A percentile compares a stretch with the other conserved stretches of the same genome.
Evolutionary conservation across 2,797 vertebrate genomes (phyloP).

Genomic region (Chelon labrosus): DNA sequence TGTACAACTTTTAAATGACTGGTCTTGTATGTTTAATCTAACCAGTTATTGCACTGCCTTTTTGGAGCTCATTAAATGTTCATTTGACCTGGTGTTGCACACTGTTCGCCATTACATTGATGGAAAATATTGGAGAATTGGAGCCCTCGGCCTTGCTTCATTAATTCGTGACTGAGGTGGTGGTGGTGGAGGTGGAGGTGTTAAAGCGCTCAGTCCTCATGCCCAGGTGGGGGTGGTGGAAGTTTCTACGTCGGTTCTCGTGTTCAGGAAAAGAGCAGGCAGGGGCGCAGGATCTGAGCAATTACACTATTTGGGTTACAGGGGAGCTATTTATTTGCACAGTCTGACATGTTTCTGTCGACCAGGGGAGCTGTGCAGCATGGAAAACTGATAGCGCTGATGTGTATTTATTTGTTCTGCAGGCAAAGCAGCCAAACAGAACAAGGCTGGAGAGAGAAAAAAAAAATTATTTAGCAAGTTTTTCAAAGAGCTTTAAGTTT

Average conservation of each 20-base stretch:
- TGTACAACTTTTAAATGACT: constrained; percentile 10
- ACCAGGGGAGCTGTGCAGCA: constrained; percentile 52
- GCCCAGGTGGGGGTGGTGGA: constrained; percentile 28
- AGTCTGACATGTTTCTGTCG: constrained; percentile 75
- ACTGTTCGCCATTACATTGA: constrained; percentile 55
- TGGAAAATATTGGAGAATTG: constrained; percentile 6
- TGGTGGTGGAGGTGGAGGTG: constrained; percentile 46
- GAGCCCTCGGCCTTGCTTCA: constrained; percentile 19
- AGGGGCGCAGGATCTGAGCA: constrained; percentile 73
- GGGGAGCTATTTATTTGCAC: constrained; percentile 81
- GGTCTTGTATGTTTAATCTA: constrained; percentile 16
- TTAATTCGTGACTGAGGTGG: constrained; percentile 22
- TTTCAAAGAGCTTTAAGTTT: constrained; percentile 45
- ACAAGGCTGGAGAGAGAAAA: constrained; percentile 32
- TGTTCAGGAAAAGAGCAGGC: constrained; percentile 70
- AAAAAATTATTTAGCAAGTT: constrained; percentile 25
- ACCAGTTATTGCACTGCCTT: not conserved
- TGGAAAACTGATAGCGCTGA: constrained; percentile 69
- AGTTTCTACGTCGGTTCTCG: constrained; percentile 48
- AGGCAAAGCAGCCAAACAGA: constrained; percentile 66
- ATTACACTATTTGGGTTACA: constrained; percentile 81
- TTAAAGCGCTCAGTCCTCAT: constrained; percentile 38
- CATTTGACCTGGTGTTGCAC: constrained; percentile 44
- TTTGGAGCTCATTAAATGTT: constrained; percentile 47
- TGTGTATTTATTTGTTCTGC: constrained; percentile 79